Base-by-base conservation (phyloP, 2,797 vertebrate species). In the Liasis olivaceus region DNA sequence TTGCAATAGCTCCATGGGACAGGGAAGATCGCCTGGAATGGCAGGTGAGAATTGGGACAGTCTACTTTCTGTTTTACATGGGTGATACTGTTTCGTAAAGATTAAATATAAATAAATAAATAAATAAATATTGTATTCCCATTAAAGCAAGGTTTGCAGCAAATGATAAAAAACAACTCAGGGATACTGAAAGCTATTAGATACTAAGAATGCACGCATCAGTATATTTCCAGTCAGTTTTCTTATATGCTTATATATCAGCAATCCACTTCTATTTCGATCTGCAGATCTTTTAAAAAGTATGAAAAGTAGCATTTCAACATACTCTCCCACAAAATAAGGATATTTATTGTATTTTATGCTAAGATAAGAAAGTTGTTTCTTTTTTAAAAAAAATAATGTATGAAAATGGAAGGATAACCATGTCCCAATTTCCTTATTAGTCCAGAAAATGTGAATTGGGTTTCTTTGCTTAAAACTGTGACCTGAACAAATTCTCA, bases 141-240 rank as follows among this genome's bases (percentile, higher is more conserved):
- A 15, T 58, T 31, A 66, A 0, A 0, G 1, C 42, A 0, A 13
- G 0, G 14, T 59, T 2, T 60, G 13, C 6, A 0, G 2, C 4
- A 69, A 13, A 59, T 22, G 2, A 0, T 0, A 56, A 24, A 36
- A 51, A 47, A 88, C 47, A 28, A 20, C 62, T 64, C 87, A 64
- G 42, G 42, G 47, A 47, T 81, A 20, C 26, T n/a, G 26, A 28
- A 64, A 58, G 26, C 87, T 47, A 47, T 42, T 63, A 22, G 20
- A 15, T 47, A 28, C 24, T 62, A 60, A 36, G 20, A 36, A 87
- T 5, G 56, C 5, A 22, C 36, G 36, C 56, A 60, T 60, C 86
- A 51, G 51, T 51, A 5, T 51, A 51, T 51, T 51, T 85, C 14
- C 47, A 51, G 47, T 28, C 24, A 4, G 2, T 56, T 11, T 64